A percentile compares a stretch with the other conserved stretches of the same genome.
Evolutionary conservation across 2,113 vertebrate species (phyloP).

Genomic region (Gymnocephalus cernua): DNA sequence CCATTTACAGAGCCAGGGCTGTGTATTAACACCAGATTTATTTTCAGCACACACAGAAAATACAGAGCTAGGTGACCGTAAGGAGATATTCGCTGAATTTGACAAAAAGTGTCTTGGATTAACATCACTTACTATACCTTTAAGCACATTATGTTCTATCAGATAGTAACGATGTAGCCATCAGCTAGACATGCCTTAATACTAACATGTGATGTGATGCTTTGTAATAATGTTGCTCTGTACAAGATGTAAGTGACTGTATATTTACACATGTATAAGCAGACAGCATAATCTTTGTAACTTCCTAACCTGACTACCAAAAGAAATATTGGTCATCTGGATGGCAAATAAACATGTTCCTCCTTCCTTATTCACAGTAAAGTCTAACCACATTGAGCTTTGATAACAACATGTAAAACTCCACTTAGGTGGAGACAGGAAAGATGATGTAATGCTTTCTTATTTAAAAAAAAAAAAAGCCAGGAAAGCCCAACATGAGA

Average conservation of each 20-base stretch:
- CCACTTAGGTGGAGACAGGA: constrained; percentile 14
- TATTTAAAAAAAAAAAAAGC: neutral
- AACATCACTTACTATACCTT: no score
- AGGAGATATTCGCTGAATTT: no score
- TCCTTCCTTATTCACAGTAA: constrained; percentile 10
- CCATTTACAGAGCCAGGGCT: no score
- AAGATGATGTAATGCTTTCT: constrained; percentile 5
- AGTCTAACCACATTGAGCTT: constrained; percentile 10
- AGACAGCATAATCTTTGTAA: no score
- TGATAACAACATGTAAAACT: neutral
- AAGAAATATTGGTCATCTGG: neutral
- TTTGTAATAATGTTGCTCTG: neutral
- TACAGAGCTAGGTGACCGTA: no score
- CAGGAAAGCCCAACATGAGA: neutral
- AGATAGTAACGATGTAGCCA: neutral
- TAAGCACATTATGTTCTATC: neutral
- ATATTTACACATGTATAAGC: neutral
- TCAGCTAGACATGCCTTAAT: neutral
- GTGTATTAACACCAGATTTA: no score
- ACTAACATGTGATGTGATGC: neutral
- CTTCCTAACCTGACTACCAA: neutral
- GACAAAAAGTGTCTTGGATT: no score
- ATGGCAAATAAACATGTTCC: neutral
- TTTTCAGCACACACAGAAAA: no score
- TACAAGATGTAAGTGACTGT: neutral